A percentile compares a stretch with the other conserved stretches of the same genome.
These are phyloP conservation scores for Polyploca ridens DNA, from an alignment of 2,888 invertebrate species.

Conservation along the genomic window DNA sequence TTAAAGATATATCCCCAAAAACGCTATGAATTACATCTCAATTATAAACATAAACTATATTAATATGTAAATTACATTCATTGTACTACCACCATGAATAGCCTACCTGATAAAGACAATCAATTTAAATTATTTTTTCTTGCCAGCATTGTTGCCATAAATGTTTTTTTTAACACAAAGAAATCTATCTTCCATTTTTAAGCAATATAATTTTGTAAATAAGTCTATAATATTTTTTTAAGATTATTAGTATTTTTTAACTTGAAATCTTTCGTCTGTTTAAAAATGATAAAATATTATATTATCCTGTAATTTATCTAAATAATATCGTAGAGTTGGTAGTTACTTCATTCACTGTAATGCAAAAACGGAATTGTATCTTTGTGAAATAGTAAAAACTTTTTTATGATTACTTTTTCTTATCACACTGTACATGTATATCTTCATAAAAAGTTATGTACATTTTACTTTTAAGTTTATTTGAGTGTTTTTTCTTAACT, in stretches of 20 bases:
- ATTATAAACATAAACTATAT: no score
- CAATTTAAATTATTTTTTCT: background rate
- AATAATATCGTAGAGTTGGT: background rate
- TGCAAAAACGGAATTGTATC: conserved; percentile 9
- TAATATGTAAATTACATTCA: no score
- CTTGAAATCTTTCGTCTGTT: conserved; percentile 23
- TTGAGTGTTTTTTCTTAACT: background rate
- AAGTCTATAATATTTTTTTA: conserved; percentile 17
- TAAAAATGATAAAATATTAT: background rate
- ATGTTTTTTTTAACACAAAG: background rate
- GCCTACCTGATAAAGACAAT: background rate
- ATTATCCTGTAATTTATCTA: background rate
- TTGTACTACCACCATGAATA: background rate
- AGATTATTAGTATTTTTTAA: conserved; percentile 6
- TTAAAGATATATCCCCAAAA: no score
- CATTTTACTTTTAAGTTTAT: background rate
- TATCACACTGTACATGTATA: background rate
- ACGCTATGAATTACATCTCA: no score
- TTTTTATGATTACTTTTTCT: no score
- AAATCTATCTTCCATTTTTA: background rate
- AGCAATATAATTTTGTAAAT: background rate
- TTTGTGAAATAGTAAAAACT: background rate
- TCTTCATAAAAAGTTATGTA: background rate
- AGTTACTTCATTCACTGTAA: background rate
- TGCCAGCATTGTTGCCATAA: conserved; percentile 1